phyloP scores from a whole-genome alignment of 2,113 vertebrate genomes.

The Smithornis capensis region DNA sequence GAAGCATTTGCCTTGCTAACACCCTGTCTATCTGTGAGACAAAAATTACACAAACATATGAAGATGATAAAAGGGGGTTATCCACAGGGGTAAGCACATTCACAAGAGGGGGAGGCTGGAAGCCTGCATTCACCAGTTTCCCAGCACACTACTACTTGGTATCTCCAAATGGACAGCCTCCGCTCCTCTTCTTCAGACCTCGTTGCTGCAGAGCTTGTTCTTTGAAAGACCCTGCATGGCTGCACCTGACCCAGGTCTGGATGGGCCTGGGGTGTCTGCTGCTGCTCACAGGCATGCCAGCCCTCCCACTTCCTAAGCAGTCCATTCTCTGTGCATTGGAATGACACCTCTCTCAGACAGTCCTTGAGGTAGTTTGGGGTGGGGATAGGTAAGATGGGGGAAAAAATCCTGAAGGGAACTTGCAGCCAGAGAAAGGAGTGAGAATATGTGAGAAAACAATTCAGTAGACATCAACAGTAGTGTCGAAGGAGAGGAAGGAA shows the following conservation, averaged over 20 bases:
- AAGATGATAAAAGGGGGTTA: slow-evolving; percentile 42
- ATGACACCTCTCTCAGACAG: background rate
- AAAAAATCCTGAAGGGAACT: background rate
- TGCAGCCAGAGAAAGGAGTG: background rate
- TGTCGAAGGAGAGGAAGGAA: background rate
- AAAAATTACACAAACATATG: slow-evolving; percentile 55
- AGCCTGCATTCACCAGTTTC: slow-evolving; percentile 40
- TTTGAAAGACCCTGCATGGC: rapidly evolving
- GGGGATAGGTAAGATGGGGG: background rate
- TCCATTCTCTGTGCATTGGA: background rate
- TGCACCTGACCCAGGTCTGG: background rate
- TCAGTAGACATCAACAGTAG: background rate
- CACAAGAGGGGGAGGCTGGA: slow-evolving; percentile 41
- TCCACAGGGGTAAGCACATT: slow-evolving; percentile 38
- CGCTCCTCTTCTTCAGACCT: background rate
- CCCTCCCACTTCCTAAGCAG: rapidly evolving
- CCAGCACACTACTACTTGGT: background rate
- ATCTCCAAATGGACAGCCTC: background rate
- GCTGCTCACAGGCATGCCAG: rapidly evolving
- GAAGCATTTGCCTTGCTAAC: slow-evolving; percentile 49
- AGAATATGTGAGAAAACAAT: background rate
- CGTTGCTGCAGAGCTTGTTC: background rate
- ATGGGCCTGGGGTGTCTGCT: background rate
- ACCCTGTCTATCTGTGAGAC: slow-evolving; percentile 60
- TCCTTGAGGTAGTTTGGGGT: background rate